Percentiles rank a stretch among this genome's conserved stretches.
Evolutionary conservation across 2,888 invertebrate genomes (phyloP).

Genomic region (Euplagia quadripunctaria): DNA sequence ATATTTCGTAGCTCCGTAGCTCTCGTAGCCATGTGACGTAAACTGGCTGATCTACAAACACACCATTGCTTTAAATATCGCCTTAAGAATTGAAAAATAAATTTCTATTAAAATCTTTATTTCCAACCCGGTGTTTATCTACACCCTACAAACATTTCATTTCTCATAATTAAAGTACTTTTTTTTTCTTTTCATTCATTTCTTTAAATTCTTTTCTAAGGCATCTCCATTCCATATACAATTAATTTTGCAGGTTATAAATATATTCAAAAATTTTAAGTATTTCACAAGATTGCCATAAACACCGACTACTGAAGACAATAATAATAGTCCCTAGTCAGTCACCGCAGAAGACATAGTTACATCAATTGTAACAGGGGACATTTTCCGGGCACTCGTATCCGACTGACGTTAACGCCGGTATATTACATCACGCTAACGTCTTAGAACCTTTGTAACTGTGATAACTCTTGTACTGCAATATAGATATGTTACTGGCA

Average conservation of each 20-base stretch:
- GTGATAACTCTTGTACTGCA: not conserved
- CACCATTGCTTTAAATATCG: too few species aligned
- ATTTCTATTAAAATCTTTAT: too few species aligned
- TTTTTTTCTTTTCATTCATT: too few species aligned
- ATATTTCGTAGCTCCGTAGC: too few species aligned
- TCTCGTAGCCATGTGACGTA: too few species aligned
- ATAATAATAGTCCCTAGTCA: not conserved
- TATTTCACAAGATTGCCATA: not conserved
- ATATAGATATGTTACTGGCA: too few species aligned
- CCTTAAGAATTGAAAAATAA: too few species aligned
- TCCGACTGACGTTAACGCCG: not conserved
- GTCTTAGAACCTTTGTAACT: not conserved
- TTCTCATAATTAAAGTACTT: too few species aligned
- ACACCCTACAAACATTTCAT: too few species aligned
- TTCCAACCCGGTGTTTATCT: too few species aligned
- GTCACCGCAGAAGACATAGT: not conserved
- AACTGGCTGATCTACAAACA: too few species aligned
- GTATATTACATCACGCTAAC: not conserved
- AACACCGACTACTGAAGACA: not conserved
- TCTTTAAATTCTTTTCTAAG: too few species aligned
- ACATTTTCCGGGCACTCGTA: slow-evolving; percentile 4
- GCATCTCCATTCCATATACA: not conserved
- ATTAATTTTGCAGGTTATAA: not conserved
- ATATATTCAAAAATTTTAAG: not conserved
- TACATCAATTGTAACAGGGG: slow-evolving; percentile 2